These are phyloP conservation scores for Quadroppia sp. DNA, from an alignment of 2,888 invertebrate genomes.

Conservation along the genomic window DNA sequence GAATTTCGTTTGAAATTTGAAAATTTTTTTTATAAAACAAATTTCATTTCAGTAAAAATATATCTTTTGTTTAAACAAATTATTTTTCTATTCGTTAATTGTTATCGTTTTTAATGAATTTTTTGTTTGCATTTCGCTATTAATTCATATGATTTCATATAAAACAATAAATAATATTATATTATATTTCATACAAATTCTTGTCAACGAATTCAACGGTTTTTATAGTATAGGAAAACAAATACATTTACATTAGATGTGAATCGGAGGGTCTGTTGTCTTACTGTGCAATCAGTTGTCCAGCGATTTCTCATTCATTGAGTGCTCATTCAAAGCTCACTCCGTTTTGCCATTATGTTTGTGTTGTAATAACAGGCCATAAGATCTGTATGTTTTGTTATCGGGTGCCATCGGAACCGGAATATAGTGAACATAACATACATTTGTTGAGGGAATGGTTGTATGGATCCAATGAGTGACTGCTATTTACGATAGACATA, in stretches of 20 bases:
- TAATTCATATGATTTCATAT: no score
- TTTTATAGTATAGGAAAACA: background rate
- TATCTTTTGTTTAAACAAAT: no score
- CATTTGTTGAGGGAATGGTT: background rate
- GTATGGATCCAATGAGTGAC: conserved; percentile 9
- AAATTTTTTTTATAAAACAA: no score
- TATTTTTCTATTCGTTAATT: no score
- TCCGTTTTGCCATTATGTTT: background rate
- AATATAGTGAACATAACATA: background rate
- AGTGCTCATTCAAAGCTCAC: no score
- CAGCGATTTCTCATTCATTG: background rate
- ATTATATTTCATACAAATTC: no score
- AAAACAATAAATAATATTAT: no score
- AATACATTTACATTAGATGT: background rate
- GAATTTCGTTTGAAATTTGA: no score
- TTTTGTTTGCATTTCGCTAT: no score
- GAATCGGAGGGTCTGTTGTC: background rate
- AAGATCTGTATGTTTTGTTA: background rate
- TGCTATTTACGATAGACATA: conserved; percentile 9
- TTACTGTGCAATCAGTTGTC: background rate
- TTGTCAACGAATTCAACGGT: no score
- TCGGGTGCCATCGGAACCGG: conserved; percentile 22
- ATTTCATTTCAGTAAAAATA: no score
- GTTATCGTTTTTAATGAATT: no score
- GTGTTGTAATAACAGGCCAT: background rate